A percentile compares a stretch with the other conserved stretches of the same genome.
These are phyloP conservation scores for Drosophila limbata DNA, from an alignment of 2,888 invertebrate species.

Conservation along the genomic window DNA sequence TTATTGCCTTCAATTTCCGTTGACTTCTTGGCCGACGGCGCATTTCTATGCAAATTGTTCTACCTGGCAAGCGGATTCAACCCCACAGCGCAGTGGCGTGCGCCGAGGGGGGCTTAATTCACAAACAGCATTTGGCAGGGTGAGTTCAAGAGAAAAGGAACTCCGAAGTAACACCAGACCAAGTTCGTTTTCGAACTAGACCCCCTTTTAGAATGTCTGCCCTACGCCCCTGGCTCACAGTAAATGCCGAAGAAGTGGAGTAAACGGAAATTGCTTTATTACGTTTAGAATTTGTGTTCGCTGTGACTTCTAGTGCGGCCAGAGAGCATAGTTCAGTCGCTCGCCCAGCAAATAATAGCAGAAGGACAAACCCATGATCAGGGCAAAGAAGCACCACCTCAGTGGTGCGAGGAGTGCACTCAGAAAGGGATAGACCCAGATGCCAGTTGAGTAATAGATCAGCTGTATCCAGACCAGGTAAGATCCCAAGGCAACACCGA, in stretches of 20 bases:
- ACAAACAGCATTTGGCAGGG: not conserved
- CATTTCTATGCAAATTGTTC: slow-evolving; percentile 55
- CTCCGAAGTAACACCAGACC: not conserved
- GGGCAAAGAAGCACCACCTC: slow-evolving; percentile 34
- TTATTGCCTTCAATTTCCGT: slow-evolving; percentile 60
- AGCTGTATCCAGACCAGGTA: slow-evolving; percentile 52
- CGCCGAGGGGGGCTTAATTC: not conserved
- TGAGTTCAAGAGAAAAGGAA: not conserved
- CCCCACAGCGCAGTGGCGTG: slow-evolving; percentile 3
- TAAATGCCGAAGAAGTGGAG: slow-evolving; percentile 6
- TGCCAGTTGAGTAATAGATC: slow-evolving; percentile 20
- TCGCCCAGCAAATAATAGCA: slow-evolving; percentile 55
- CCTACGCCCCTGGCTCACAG: not conserved
- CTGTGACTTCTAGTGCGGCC: slow-evolving; percentile 5
- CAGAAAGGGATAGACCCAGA: slow-evolving; percentile 62
- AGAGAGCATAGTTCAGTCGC: slow-evolving; percentile 30
- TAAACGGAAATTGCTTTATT: slow-evolving; percentile 59
- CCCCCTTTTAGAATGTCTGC: not conserved
- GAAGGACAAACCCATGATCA: slow-evolving; percentile 27
- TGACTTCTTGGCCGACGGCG: slow-evolving; percentile 27
- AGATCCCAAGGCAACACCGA: slow-evolving; percentile 16
- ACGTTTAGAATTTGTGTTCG: slow-evolving; percentile 9
- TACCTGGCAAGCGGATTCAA: slow-evolving; percentile 7
- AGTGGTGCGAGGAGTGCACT: slow-evolving; percentile 4
- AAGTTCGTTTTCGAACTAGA: not conserved